These are phyloP conservation scores for Amiota communis DNA, from an alignment of 2,888 invertebrate species.

Conservation along the genomic window DNA sequence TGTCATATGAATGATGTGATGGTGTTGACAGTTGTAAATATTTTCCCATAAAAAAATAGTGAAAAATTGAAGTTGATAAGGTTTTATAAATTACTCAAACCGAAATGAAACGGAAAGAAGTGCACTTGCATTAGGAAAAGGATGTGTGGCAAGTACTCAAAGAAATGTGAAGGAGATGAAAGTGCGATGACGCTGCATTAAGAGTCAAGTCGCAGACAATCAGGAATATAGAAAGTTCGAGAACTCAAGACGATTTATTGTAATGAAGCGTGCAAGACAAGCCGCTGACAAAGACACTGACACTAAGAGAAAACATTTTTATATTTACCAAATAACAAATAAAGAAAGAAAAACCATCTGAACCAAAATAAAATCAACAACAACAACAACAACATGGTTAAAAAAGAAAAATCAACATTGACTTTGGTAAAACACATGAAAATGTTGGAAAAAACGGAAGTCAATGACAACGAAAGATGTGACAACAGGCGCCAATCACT, in stretches of 20 bases:
- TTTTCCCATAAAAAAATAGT: too few species aligned
- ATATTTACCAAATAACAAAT: neutral
- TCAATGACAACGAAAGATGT: neutral
- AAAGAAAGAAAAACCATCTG: conserved; percentile 57
- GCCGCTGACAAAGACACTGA: conserved; percentile 48
- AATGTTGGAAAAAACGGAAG: neutral
- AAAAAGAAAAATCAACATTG: conserved; percentile 23
- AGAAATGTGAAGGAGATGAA: conserved; percentile 9
- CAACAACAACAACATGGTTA: neutral
- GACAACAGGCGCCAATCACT: neutral
- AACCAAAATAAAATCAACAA: conserved; percentile 33
- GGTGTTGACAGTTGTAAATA: too few species aligned
- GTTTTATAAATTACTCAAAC: conserved; percentile 65
- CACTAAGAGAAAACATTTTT: conserved; percentile 24
- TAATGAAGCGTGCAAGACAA: conserved; percentile 70
- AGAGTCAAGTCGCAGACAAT: conserved; percentile 39
- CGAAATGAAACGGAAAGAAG: conserved; percentile 26
- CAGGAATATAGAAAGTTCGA: too few species aligned
- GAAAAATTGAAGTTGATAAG: conserved; percentile 52
- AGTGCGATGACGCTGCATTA: conserved; percentile 6
- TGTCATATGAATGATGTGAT: conserved; percentile 30
- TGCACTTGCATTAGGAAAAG: conserved; percentile 16
- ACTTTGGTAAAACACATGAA: neutral
- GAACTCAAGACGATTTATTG: conserved; percentile 63
- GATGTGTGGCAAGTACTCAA: conserved; percentile 15